Base-by-base conservation (phyloP, 1,140 invertebrate species). In the Drosophila kohkoa region DNA sequence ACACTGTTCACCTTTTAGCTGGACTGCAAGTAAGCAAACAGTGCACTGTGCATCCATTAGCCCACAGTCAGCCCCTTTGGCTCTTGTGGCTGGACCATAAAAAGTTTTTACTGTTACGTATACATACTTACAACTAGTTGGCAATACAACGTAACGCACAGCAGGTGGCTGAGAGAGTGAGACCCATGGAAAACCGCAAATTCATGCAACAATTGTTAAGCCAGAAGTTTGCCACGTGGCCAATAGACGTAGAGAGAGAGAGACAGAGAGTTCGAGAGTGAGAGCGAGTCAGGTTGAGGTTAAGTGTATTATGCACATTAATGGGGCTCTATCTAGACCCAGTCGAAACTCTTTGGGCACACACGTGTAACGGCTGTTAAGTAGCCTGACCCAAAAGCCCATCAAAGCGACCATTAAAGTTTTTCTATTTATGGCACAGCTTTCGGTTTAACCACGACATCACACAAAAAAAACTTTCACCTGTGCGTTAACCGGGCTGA, bases 131-230 rank as follows among this genome's bases (percentile, higher is more conserved):
- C 65, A 58, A 28, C 79, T 68, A 62, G 70, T 66, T 59, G 70
- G 52, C 52, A 55, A 55, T 55, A 55, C 52, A 38, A 38, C 52
- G 15, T 0, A 20, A 4, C 52, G 30, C 5, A 32, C 15, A 55
- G 32, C 52, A 55, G 52, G 52, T 55, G 52, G 13, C 13, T 8
- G 52, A 4, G 1, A 13, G 13, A 5, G 16, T 1, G 16, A 49
- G 46, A 1, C 46, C 15, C n/a, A 51, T 51, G 62, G 41, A 38
- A 67, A 83, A 80, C 60, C 73, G 77, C 81, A 80, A 83, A 83
- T 77, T 83, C 81, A 83, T 83, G 81, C 74, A 85, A 82, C 81
- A 80, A 85, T 85, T 85, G 81, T 85, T 85, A 58, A 77, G 77
- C 81, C 68, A 83, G 74, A 83, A 83, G 43, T 83, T 83, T 79